Percentiles rank a stretch among this genome's conserved stretches.
Evolutionary conservation across 2,113 vertebrate genomes (phyloP).

Genomic region (Pedetes capensis): DNA sequence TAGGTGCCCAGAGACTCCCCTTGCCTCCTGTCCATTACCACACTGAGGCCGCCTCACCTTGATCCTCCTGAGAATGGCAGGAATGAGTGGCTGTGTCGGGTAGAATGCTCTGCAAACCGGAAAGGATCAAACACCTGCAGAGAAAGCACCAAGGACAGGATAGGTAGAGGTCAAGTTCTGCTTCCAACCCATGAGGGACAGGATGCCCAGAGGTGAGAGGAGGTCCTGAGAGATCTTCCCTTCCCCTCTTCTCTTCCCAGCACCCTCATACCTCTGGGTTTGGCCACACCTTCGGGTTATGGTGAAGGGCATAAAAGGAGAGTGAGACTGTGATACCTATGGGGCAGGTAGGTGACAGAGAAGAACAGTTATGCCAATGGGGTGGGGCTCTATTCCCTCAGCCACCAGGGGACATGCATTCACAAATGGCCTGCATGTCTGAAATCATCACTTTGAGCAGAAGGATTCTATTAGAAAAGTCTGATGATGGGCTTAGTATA

Average conservation of each 20-base stretch:
- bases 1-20: too few relatives aligned
- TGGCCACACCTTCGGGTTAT: slow-evolving; percentile 85
- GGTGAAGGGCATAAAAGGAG: slow-evolving; percentile 82
- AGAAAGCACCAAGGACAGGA: neutral
- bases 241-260: neutral
- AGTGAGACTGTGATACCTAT: slow-evolving; percentile 61
- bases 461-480: too few relatives aligned
- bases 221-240: neutral
- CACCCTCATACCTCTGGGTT: slow-evolving; percentile 76
- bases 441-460: neutral
- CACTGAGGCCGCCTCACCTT: neutral
- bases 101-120: slow-evolving; percentile 82
- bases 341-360: neutral
- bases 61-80: slow-evolving; percentile 84
- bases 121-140: slow-evolving; percentile 86
- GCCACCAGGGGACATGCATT: neutral
- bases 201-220: rapidly evolving
- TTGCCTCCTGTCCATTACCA: too few relatives aligned
- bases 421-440: neutral
- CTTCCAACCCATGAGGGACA: neutral
- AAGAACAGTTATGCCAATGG: neutral
- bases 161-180: neutral
- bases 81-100: slow-evolving; percentile 83
- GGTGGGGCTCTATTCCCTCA: too few relatives aligned
- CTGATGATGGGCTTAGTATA: neutral